phyloP scores from a whole-genome alignment of 2,888 invertebrate species.

The Dolomedes plantarius region DNA sequence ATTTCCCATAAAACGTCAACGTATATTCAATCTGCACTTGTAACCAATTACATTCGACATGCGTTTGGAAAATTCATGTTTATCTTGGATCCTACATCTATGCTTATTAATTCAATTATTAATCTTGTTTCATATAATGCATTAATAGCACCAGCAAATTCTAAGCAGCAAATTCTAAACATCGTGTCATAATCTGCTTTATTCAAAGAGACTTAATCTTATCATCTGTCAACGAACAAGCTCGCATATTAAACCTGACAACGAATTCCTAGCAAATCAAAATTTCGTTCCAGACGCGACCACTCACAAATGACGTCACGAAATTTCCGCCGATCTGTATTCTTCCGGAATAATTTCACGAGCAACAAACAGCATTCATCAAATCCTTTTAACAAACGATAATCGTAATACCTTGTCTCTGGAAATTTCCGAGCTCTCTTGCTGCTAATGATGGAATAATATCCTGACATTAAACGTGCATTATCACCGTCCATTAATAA shows the following conservation, averaged over 20 bases:
- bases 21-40: too few relatives aligned
- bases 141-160: too few relatives aligned
- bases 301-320: not conserved
- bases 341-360: conserved; percentile 13
- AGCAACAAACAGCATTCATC: conserved; percentile 52
- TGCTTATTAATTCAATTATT: not conserved
- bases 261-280: not conserved
- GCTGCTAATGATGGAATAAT: conserved; percentile 66
- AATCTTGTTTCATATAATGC: too few relatives aligned
- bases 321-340: not conserved
- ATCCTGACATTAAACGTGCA: conserved; percentile 66
- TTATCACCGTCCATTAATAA: conserved; percentile 65
- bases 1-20: too few relatives aligned
- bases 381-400: conserved; percentile 50
- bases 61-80: too few relatives aligned
- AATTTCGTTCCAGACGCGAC: conserved; percentile 1
- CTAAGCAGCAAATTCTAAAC: not conserved
- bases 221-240: not conserved
- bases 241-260: not conserved
- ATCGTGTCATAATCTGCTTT: not conserved
- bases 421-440: conserved; percentile 13
- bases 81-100: too few relatives aligned
- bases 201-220: not conserved
- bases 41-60: too few relatives aligned
- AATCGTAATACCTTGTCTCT: conserved; percentile 41